Evolutionary conservation across 2,797 vertebrate species (phyloP), one percentile per base, ranked within the genome.

Genomic region (Coregonus ussuriensis): DNA sequence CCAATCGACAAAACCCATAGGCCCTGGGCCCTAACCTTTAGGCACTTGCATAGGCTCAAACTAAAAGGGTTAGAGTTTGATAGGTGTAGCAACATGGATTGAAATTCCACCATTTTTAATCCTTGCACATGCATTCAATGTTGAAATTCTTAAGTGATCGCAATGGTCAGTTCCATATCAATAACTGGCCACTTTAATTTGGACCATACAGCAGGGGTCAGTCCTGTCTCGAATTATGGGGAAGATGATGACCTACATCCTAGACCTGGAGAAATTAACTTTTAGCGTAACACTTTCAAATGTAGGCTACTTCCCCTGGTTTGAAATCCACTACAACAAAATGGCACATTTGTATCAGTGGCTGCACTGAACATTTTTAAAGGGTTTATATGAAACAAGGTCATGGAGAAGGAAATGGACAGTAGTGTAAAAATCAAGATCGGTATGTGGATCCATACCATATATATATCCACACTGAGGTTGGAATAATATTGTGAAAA

Each of bases 201-300:
- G 15, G 29, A 72, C 16, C n/a, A 67, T 37, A 69, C 82, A 76
- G 65, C 71, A 80, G 79, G 70, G 73, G 82, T 72, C 79, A 80
- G 76, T 41, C 47, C 31, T 62, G 54, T 62, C 11, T 21, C 7
- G 2, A 52, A 35, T 16, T 16, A 3, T 21, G 1, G 18, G 15
- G 1, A 18, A 1, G 14, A 18, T 16, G 1, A 6, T 16, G 53
- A 18, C 53, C 53, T 56, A 6, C 15, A 56, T 56, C 53, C 53
- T 56, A n/a, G 18, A 56, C 53, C 53, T 56, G 6, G 53, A 56
- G 16, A 16, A n/a, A 56, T 56, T 56, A 6, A 18, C 21, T 35
- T 25, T 35, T 47, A 11, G 41, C 41, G 7, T 68, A 62, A 35
- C 29, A 18, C 13, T 33, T 13, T 14, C 15, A 13, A 33, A 4